phyloP scores from a whole-genome alignment of 64 coral and sea anemone genomes.

The Montipora sp. region DNA sequence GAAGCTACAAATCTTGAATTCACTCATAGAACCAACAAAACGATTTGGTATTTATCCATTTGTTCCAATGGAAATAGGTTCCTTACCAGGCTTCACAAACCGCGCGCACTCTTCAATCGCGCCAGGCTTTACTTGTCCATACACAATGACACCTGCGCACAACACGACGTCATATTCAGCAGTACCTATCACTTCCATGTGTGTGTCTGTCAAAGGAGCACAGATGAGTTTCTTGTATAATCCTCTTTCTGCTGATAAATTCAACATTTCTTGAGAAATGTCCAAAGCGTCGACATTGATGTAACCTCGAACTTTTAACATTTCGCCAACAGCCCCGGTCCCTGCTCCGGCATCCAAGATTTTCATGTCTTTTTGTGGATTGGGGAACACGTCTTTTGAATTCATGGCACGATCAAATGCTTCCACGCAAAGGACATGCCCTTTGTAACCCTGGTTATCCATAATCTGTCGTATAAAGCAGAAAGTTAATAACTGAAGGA shows the following conservation, averaged over 20 bases:
- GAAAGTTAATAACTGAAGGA: neutral
- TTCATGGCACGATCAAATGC: conserved; percentile 22
- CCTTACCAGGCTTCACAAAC: conserved; percentile 66
- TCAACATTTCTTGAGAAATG: conserved; percentile 68
- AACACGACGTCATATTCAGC: conserved; percentile 62
- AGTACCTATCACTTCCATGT: conserved; percentile 41
- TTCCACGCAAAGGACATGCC: conserved; percentile 31
- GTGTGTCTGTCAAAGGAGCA: conserved; percentile 30
- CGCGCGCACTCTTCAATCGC: conserved; percentile 58
- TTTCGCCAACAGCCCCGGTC: conserved; percentile 39
- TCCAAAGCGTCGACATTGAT: conserved; percentile 58
- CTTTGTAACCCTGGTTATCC: conserved; percentile 34
- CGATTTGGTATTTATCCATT: too few relatives aligned
- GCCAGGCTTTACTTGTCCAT: conserved; percentile 42
- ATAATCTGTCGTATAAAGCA: neutral
- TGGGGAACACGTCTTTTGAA: neutral
- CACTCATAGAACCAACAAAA: too few relatives aligned
- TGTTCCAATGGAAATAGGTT: neutral
- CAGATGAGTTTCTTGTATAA: conserved; percentile 71
- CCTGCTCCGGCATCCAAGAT: conserved; percentile 66
- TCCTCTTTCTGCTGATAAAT: conserved; percentile 8
- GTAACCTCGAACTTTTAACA: conserved; percentile 60
- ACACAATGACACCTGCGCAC: conserved; percentile 47
- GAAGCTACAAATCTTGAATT: neutral
- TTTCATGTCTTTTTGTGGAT: conserved; percentile 17